These are phyloP conservation scores for Solea solea DNA, from an alignment of 2,113 vertebrate species.

Conservation along the genomic window DNA sequence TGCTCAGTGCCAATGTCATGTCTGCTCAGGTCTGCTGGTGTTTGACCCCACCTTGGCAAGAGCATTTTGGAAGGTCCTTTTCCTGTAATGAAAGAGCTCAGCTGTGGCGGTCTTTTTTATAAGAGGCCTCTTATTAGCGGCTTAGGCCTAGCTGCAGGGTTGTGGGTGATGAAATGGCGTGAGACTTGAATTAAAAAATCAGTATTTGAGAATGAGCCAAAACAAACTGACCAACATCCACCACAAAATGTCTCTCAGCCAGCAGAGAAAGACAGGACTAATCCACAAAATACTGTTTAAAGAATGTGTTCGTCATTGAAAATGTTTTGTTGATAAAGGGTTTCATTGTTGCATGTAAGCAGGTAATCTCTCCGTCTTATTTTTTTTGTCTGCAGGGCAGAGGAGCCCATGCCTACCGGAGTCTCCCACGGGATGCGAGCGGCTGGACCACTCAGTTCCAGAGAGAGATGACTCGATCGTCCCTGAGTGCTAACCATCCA, in stretches of 20 bases:
- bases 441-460: conserved; percentile 95
- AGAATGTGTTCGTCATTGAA: not conserved
- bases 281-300: not conserved
- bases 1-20: conserved; percentile 36
- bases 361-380: not conserved
- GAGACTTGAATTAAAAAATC: conserved; percentile 35
- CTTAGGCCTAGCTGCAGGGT: conserved; percentile 22
- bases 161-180: conserved; percentile 30
- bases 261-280: not conserved
- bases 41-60: conserved; percentile 51
- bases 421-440: conserved; percentile 91
- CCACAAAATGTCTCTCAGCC: conserved; percentile 12
- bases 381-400: conserved; percentile 61
- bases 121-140: conserved; percentile 38
- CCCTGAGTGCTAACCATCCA: conserved; percentile 96
- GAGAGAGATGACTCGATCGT: conserved; percentile 93
- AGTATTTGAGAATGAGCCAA: conserved; percentile 40
- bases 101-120: conserved; percentile 40
- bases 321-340: not conserved
- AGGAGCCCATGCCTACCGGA: conserved; percentile 87
- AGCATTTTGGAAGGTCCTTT: conserved; percentile 35
- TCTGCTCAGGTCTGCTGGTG: conserved; percentile 24
- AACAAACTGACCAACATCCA: conserved; percentile 23
- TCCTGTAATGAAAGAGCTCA: conserved; percentile 43
- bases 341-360: not conserved